Evolutionary conservation across 1,140 invertebrate genomes (phyloP).

Genomic region (Heliconius hewitsoni): DNA sequence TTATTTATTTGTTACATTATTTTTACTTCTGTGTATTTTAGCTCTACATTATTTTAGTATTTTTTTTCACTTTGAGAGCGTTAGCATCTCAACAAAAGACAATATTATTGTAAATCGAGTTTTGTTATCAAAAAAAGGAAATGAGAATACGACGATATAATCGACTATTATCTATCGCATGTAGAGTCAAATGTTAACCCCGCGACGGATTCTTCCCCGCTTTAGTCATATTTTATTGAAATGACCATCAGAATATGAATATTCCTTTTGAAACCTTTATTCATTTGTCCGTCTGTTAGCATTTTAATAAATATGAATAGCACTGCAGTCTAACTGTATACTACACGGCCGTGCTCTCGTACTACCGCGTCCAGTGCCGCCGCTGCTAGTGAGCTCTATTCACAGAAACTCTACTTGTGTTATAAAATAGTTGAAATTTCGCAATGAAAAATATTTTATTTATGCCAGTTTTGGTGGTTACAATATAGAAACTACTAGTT

Average conservation of each 20-base stretch:
- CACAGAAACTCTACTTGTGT: background rate
- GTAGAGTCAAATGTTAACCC: background rate
- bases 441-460: background rate
- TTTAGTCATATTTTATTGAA: background rate
- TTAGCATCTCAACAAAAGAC: too few species aligned
- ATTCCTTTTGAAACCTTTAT: conserved; percentile 1
- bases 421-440: background rate
- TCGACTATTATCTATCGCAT: too few species aligned
- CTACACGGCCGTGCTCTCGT: background rate
- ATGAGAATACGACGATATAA: too few species aligned
- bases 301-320: background rate
- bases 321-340: background rate
- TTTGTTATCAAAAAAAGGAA: too few species aligned
- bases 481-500: background rate
- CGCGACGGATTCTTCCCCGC: background rate
- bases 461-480: background rate
- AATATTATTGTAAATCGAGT: too few species aligned
- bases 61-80: too few species aligned
- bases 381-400: background rate
- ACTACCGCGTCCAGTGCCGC: background rate
- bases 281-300: background rate
- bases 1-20: background rate
- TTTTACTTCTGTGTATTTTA: background rate
- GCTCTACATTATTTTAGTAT: too few species aligned
- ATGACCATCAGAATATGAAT: background rate